Evolutionary conservation across 2,113 vertebrate species (phyloP).

Genomic region (Vicugna pacos): DNA sequence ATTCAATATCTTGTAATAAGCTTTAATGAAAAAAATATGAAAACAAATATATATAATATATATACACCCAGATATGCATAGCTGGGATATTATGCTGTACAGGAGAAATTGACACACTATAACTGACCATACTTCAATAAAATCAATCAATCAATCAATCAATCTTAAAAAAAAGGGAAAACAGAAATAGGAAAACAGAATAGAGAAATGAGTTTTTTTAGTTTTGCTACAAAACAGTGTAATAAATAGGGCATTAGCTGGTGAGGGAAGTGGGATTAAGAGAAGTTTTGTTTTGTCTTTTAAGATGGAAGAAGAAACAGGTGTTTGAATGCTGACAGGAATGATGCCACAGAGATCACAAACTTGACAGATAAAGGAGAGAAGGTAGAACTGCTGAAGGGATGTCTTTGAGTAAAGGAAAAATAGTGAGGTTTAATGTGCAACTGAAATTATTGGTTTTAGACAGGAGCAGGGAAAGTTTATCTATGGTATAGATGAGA

Average conservation of each 20-base stretch:
- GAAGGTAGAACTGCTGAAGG: background rate
- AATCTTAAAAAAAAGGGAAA: background rate
- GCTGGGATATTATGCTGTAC: no score
- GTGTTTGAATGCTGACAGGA: background rate
- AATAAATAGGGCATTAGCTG: background rate
- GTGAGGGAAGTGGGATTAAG: background rate
- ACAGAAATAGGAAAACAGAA: background rate
- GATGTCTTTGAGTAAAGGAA: background rate
- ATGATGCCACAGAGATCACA: background rate
- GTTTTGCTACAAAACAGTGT: background rate
- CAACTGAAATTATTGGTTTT: background rate
- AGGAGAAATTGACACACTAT: no score
- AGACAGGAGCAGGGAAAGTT: background rate
- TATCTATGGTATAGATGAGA: background rate
- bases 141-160: no score
- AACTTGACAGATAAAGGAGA: conserved; percentile 10
- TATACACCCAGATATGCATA: no score
- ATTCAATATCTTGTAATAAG: no score
- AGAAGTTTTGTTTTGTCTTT: background rate
- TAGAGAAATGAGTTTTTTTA: background rate
- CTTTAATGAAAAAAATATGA: no score
- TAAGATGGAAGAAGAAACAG: background rate
- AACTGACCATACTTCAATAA: no score
- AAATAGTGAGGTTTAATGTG: background rate
- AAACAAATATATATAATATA: no score